Evolutionary conservation across 1,140 invertebrate species (phyloP).

Genomic region (Drosophila mayri): DNA sequence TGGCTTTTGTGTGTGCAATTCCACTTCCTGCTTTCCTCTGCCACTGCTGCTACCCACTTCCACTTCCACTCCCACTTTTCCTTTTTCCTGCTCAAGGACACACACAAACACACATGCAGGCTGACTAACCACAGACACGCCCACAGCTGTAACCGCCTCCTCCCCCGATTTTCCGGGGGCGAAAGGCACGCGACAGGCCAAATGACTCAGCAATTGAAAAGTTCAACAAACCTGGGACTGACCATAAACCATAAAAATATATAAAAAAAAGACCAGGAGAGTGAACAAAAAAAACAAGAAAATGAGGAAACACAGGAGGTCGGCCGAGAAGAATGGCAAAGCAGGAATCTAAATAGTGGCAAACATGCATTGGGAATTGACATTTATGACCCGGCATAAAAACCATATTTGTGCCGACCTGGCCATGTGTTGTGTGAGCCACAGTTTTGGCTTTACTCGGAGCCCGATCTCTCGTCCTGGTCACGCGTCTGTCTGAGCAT

Average conservation of each 20-base stretch:
- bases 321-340: conserved; percentile 28
- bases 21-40: conserved; percentile 18
- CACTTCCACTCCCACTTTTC: not conserved
- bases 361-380: conserved; percentile 75
- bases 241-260: conserved; percentile 61
- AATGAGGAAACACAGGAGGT: conserved; percentile 12
- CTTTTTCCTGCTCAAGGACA: conserved; percentile 41
- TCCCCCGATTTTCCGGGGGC: conserved; percentile 30
- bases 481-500: conserved; percentile 32
- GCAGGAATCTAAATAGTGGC: conserved; percentile 59
- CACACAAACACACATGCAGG: conserved; percentile 35
- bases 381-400: conserved; percentile 64
- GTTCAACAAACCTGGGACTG: conserved; percentile 68
- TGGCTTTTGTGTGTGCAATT: conserved; percentile 27
- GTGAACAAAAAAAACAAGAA: not conserved
- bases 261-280: conserved; percentile 13
- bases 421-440: conserved; percentile 33
- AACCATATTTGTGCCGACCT: conserved; percentile 49
- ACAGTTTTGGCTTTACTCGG: conserved; percentile 18
- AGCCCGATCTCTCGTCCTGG: conserved; percentile 33
- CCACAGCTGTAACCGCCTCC: conserved; percentile 38
- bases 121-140: conserved; percentile 52
- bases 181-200: conserved; percentile 38
- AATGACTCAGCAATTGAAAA: conserved; percentile 71
- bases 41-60: not conserved